Evolutionary conservation across 2,888 invertebrate species (phyloP).

Genomic region (Mesoligia furuncula): DNA sequence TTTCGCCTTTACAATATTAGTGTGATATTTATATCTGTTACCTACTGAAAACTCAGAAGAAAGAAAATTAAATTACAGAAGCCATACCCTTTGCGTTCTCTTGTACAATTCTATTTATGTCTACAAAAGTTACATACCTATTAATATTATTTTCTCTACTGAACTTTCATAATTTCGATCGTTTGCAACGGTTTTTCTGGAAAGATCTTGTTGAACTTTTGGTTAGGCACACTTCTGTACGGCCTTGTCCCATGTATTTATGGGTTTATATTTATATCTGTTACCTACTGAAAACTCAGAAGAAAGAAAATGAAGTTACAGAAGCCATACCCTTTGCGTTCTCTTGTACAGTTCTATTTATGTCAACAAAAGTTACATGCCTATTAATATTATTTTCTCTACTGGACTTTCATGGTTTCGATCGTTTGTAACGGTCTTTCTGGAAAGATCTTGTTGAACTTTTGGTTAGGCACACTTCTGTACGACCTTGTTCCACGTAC

Average conservation of each 20-base stretch:
- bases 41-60: neutral
- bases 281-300: neutral
- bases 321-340: neutral
- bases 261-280: neutral
- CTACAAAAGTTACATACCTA: neutral
- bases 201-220: slow-evolving; percentile 20
- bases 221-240: slow-evolving; percentile 15
- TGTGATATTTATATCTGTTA: neutral
- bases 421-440: neutral
- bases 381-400: neutral
- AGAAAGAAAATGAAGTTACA: neutral
- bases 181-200: neutral
- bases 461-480: slow-evolving; percentile 21
- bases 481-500: slow-evolving; percentile 16
- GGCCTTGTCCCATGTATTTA: slow-evolving; percentile 12
- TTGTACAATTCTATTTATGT: neutral
- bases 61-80: neutral
- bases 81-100: neutral
- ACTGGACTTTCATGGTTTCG: neutral
- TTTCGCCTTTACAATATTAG: too few species aligned
- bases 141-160: neutral
- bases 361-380: neutral
- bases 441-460: slow-evolving; percentile 13
- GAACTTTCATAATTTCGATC: neutral
- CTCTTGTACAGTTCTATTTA: neutral